These are phyloP conservation scores for Synanthedon andrenaeformis DNA, from an alignment of 2,888 invertebrate species.

Conservation along the genomic window DNA sequence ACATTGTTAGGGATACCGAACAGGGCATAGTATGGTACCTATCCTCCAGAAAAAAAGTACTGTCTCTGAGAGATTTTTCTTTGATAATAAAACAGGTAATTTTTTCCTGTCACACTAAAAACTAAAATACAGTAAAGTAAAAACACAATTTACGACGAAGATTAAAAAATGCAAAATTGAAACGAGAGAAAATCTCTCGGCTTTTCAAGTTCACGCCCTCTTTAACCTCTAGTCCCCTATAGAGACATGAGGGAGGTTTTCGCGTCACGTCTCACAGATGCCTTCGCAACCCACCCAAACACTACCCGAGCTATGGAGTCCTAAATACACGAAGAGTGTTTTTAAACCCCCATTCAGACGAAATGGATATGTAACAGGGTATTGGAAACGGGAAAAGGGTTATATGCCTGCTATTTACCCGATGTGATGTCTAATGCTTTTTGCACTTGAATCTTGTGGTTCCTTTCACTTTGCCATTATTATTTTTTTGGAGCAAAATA, in stretches of 20 bases:
- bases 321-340: constrained; percentile 51
- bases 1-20: no score
- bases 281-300: constrained; percentile 2
- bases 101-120: no score
- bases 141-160: no score
- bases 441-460: background rate
- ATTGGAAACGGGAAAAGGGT: background rate
- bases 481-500: no score
- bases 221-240: constrained; percentile 2
- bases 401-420: background rate
- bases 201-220: background rate
- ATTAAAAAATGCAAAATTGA: no score
- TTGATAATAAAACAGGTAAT: no score
- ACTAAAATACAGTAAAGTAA: no score
- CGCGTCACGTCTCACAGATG: constrained; percentile 10
- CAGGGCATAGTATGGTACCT: no score
- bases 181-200: background rate
- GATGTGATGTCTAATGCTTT: background rate
- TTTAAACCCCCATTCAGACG: constrained; percentile 35
- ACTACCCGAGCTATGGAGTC: constrained; percentile 8
- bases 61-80: no score
- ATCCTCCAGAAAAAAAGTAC: no score
- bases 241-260: constrained; percentile 12
- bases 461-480: no score
- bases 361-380: constrained; percentile 25